Conservation (phyloP, 1,140 invertebrate species). For the Leptopilina boulardi region DNA sequence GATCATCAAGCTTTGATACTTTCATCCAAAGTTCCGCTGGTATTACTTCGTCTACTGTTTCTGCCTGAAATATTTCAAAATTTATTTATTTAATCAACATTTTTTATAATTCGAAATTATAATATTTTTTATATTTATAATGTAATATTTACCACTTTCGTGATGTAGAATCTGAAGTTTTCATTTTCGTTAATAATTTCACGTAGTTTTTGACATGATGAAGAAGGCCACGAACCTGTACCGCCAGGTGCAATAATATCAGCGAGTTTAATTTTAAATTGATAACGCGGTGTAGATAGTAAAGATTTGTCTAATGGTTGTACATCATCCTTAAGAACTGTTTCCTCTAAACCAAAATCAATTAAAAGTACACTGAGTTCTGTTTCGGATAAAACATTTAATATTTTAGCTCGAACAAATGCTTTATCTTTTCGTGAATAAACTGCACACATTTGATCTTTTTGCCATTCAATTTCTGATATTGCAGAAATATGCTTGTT, state of each 20-base stretch:
- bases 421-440: slow-evolving; percentile 71
- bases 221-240: slow-evolving; percentile 73
- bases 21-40: slow-evolving; percentile 78
- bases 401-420: slow-evolving; percentile 76
- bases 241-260: slow-evolving; percentile 78
- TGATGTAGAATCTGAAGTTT: slow-evolving; percentile 61
- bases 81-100: not conserved
- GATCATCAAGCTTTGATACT: slow-evolving; percentile 68
- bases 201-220: slow-evolving; percentile 75
- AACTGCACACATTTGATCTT: slow-evolving; percentile 73
- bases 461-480: slow-evolving; percentile 66
- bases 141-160: slow-evolving; percentile 66
- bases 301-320: slow-evolving; percentile 72
- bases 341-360: slow-evolving; percentile 76
- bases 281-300: slow-evolving; percentile 66
- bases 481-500: slow-evolving; percentile 51
- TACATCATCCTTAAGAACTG: slow-evolving; percentile 67
- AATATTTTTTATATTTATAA: too few relatives aligned
- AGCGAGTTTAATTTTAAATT: slow-evolving; percentile 77
- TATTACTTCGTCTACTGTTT: slow-evolving; percentile 73
- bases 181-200: slow-evolving; percentile 75
- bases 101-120: too few relatives aligned
- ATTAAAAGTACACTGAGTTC: slow-evolving; percentile 74
- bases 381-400: slow-evolving; percentile 63
- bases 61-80: slow-evolving; percentile 59